Percentiles rank a stretch among this genome's conserved stretches.
phyloP scores from a whole-genome alignment of 2,888 invertebrate genomes.

The Axea sp. region DNA sequence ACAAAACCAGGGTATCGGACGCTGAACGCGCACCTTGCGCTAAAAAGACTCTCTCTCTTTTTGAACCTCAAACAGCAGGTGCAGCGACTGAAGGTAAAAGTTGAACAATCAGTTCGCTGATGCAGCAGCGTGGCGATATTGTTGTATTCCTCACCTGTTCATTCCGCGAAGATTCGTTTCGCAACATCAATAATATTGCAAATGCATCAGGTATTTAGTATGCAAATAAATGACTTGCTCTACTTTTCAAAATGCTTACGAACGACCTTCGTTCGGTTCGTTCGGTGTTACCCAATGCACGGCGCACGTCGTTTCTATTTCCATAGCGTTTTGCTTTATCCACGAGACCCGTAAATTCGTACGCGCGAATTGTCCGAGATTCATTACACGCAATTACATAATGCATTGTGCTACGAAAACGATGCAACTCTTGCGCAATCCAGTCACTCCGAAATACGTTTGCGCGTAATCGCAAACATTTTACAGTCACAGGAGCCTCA shows the following conservation, averaged over 20 bases:
- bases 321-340: constrained; percentile 35
- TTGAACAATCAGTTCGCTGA: constrained; percentile 1
- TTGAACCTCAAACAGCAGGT: not conserved
- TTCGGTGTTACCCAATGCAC: constrained; percentile 41
- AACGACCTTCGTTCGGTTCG: constrained; percentile 45
- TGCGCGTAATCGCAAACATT: not conserved
- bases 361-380: constrained; percentile 12
- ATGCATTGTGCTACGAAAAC: constrained; percentile 8
- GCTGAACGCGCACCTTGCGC: no score
- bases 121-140: no score
- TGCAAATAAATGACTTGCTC: constrained; percentile 50
- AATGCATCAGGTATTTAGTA: constrained; percentile 45
- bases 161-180: constrained; percentile 23
- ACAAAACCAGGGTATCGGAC: no score
- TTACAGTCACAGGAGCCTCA: not conserved
- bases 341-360: not conserved
- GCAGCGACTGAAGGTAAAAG: constrained; percentile 1
- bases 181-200: constrained; percentile 38
- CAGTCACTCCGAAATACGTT: not conserved
- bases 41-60: no score
- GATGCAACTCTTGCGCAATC: constrained; percentile 11
- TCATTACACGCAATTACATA: constrained; percentile 17
- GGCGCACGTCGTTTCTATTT: constrained; percentile 37
- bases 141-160: constrained; percentile 3
- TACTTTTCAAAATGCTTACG: constrained; percentile 48